phyloP scores from a whole-genome alignment of 2,113 vertebrate genomes.

The Chascanopsetta lugubris region DNA sequence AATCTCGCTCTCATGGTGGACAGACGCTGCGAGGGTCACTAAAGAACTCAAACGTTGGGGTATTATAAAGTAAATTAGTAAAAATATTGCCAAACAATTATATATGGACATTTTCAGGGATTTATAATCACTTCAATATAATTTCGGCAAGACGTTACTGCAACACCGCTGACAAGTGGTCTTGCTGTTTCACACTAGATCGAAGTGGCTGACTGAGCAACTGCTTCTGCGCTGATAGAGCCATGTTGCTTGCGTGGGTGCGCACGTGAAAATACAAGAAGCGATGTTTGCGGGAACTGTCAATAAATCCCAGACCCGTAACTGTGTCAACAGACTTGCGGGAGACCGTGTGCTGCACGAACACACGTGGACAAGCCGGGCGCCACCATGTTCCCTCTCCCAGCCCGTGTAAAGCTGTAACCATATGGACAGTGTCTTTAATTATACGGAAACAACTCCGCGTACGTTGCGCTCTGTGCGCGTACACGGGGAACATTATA shows the following conservation, averaged over 20 bases:
- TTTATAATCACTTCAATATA: too few species aligned
- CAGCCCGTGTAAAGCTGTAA: conserved; percentile 9
- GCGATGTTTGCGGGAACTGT: background rate
- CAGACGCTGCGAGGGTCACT: too few species aligned
- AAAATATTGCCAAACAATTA: too few species aligned
- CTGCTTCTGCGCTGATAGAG: background rate
- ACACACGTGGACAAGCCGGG: background rate
- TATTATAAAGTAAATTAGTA: too few species aligned
- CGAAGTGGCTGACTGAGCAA: background rate
- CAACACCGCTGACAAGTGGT: background rate
- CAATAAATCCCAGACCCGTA: background rate
- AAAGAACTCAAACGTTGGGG: too few species aligned
- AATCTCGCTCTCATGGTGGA: too few species aligned
- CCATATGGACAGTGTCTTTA: conserved; percentile 32
- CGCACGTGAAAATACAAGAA: background rate
- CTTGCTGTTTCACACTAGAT: background rate
- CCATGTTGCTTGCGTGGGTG: background rate
- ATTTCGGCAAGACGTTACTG: too few species aligned
- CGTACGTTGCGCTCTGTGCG: conserved; percentile 26
- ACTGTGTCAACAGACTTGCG: background rate
- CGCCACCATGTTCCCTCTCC: background rate
- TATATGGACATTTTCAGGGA: too few species aligned
- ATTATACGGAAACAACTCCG: conserved; percentile 42
- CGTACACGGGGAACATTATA: conserved; percentile 40
- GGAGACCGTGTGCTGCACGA: conserved; percentile 4